Conservation (phyloP, 2,888 invertebrate genomes). For the Cheilosia scutellata region DNA sequence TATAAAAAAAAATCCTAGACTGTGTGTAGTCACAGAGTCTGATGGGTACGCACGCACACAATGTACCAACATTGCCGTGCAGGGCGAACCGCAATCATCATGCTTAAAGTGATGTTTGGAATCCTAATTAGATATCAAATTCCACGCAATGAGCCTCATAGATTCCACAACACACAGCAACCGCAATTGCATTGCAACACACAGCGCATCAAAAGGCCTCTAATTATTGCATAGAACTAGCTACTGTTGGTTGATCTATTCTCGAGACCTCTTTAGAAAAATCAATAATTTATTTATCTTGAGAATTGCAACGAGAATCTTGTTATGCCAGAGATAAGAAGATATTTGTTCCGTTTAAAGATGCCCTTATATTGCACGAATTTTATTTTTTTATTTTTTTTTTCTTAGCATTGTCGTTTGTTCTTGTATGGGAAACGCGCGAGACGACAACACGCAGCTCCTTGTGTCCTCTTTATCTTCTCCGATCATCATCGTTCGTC, state of each 20-base stretch:
- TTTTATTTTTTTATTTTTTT: conserved; percentile 21
- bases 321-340: conserved; percentile 72
- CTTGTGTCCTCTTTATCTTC: conserved; percentile 66
- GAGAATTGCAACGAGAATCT: conserved; percentile 70
- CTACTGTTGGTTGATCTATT: conserved; percentile 61
- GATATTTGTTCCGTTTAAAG: conserved; percentile 77
- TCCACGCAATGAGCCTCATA: conserved; percentile 66
- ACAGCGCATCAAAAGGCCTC: conserved; percentile 35
- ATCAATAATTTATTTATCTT: conserved; percentile 76
- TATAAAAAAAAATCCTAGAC: conserved; percentile 7
- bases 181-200: conserved; percentile 15
- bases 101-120: conserved; percentile 76
- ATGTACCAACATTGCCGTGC: conserved; percentile 38
- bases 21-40: conserved; percentile 55
- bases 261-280: conserved; percentile 71
- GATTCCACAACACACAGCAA: conserved; percentile 51
- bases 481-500: conserved; percentile 52
- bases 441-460: conserved; percentile 69
- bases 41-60: conserved; percentile 20
- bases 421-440: conserved; percentile 70
- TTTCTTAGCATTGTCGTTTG: conserved; percentile 36
- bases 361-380: conserved; percentile 75
- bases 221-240: conserved; percentile 58
- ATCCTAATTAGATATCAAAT: conserved; percentile 77
- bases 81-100: conserved; percentile 71